These are phyloP conservation scores for Priocnemis perturbator DNA, from an alignment of 2,888 invertebrate genomes.

Conservation along the genomic window DNA sequence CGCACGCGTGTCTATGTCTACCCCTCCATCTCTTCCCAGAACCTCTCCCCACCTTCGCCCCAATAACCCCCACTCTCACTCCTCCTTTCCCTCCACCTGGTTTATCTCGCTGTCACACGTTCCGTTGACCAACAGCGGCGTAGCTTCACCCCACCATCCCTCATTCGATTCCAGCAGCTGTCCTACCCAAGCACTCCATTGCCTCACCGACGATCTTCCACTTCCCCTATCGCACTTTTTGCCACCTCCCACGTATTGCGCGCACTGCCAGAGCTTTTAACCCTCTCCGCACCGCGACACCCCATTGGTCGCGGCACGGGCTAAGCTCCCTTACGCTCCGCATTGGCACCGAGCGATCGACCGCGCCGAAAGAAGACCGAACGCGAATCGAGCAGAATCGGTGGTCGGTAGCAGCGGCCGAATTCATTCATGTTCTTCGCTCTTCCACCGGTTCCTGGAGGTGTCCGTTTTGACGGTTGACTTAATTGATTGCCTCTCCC, in stretches of 20 bases:
- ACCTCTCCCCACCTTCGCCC: slow-evolving; percentile 18
- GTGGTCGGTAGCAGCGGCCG: slow-evolving; percentile 14
- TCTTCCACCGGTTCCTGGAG: slow-evolving; percentile 22
- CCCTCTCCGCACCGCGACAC: slow-evolving; percentile 18
- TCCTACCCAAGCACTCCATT: slow-evolving; percentile 20
- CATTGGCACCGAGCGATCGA: slow-evolving; percentile 20
- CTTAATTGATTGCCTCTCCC: too few species aligned
- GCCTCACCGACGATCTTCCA: slow-evolving; percentile 18
- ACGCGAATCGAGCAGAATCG: slow-evolving; percentile 17
- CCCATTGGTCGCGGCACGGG: slow-evolving; percentile 28
- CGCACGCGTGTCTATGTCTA: slow-evolving; percentile 27
- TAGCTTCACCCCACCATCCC: too few species aligned
- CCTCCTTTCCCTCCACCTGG: too few species aligned
- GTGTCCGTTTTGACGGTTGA: slow-evolving; percentile 37
- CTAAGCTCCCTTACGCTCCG: slow-evolving; percentile 18
- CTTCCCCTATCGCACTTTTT: not conserved
- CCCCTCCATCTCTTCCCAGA: slow-evolving; percentile 17
- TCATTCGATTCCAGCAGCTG: not conserved
- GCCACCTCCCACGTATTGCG: slow-evolving; percentile 28
- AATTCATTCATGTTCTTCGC: slow-evolving; percentile 33
- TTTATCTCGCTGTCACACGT: too few species aligned
- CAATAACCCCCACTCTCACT: too few species aligned
- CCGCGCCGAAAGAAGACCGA: not conserved
- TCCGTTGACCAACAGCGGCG: too few species aligned
- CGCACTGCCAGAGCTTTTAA: slow-evolving; percentile 24